These are phyloP conservation scores for Desmophyllum pertusum DNA, from an alignment of 92 coral and sea anemone genomes.

Conservation along the genomic window DNA sequence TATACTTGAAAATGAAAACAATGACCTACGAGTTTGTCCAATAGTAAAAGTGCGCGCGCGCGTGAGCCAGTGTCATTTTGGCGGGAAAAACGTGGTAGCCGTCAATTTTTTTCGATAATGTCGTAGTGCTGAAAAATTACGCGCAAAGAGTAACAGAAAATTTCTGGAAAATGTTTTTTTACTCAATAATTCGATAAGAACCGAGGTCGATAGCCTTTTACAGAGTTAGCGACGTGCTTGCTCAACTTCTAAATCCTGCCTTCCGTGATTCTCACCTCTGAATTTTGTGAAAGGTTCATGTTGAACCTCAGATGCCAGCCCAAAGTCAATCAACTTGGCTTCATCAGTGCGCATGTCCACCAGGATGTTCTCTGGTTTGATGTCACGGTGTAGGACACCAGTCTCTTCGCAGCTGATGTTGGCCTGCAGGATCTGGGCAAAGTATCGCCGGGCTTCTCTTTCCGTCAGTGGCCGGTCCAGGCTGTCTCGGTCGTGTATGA, in stretches of 20 bases:
- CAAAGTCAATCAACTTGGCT: slow-evolving; percentile 23
- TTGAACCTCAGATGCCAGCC: slow-evolving; percentile 17
- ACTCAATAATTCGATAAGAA: too few relatives aligned
- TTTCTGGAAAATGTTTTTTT: too few relatives aligned
- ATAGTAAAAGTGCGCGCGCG: too few relatives aligned
- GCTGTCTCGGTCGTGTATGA: slow-evolving; percentile 12
- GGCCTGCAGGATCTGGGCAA: slow-evolving; percentile 5
- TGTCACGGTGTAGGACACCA: slow-evolving; percentile 15
- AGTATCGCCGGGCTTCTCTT: not conserved
- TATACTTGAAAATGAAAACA: not conserved
- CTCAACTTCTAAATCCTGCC: too few relatives aligned
- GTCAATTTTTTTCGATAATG: too few relatives aligned
- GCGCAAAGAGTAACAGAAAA: too few relatives aligned
- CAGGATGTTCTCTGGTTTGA: slow-evolving; percentile 14
- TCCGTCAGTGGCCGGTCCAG: not conserved
- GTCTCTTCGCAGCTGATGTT: slow-evolving; percentile 18
- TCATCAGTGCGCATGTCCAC: slow-evolving; percentile 11
- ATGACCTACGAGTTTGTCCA: too few relatives aligned
- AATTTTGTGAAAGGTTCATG: not conserved
- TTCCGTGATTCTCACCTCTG: not conserved
- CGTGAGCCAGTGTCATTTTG: too few relatives aligned
- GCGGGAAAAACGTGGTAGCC: too few relatives aligned
- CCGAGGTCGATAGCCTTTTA: too few relatives aligned
- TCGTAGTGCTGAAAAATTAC: too few relatives aligned
- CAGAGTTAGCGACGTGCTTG: too few relatives aligned